Evolutionary conservation across 2,113 vertebrate genomes (phyloP).

Genomic region (Pao palembangensis): DNA sequence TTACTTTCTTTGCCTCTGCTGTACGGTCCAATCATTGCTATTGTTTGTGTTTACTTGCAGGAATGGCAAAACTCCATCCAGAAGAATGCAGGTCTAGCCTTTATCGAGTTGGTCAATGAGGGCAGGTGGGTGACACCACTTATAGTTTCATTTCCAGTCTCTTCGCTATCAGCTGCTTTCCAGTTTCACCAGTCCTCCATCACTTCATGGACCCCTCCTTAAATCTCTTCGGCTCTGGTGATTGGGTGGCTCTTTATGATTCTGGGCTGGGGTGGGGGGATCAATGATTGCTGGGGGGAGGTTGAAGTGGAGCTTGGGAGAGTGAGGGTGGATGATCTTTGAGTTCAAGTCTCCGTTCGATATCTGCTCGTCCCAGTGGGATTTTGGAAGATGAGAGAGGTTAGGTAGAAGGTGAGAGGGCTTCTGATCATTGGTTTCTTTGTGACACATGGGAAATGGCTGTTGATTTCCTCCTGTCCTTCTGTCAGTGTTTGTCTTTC

Average conservation of each 20-base stretch:
- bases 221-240: conserved; percentile 25
- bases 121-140: conserved; percentile 70
- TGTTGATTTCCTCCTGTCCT: conserved; percentile 36
- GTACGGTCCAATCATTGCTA: neutral
- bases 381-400: conserved; percentile 44
- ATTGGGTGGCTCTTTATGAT: conserved; percentile 41
- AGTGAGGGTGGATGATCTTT: conserved; percentile 28
- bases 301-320: conserved; percentile 19
- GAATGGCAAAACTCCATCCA: conserved; percentile 96
- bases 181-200: conserved; percentile 27
- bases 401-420: conserved; percentile 57
- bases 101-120: conserved; percentile 90
- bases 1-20: neutral
- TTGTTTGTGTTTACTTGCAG: conserved; percentile 39
- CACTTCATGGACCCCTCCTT: conserved; percentile 12
- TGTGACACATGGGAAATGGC: conserved; percentile 50
- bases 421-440: conserved; percentile 56
- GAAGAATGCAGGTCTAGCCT: conserved; percentile 88
- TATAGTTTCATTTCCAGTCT: conserved; percentile 4
- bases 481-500: conserved; percentile 15
- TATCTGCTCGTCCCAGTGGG: conserved; percentile 58
- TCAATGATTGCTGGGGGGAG: conserved; percentile 35
- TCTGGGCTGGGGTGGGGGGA: too few relatives aligned
- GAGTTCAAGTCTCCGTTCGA: conserved; percentile 69
- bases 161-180: conserved; percentile 25